phyloP scores from a whole-genome alignment of 2,113 vertebrate species.

The Nannobrachium achirus region DNA sequence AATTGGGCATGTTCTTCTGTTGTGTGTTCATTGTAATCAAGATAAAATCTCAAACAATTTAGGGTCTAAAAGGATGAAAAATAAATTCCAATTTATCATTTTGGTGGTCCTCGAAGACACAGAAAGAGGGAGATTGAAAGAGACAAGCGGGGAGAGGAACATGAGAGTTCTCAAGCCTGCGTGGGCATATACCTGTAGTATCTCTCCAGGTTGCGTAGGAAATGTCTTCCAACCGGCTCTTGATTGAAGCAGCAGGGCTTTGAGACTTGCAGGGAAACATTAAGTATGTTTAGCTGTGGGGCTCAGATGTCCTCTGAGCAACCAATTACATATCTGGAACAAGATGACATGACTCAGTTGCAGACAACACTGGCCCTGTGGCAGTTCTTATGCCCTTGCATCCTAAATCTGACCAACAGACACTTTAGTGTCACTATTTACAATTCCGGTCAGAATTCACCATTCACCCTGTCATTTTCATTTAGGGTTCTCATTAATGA shows the following conservation, averaged over 20 bases:
- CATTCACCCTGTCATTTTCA: too few relatives aligned
- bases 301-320: slow-evolving; percentile 46
- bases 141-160: background rate
- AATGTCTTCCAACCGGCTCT: slow-evolving; percentile 54
- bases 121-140: background rate
- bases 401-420: slow-evolving; percentile 48
- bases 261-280: slow-evolving; percentile 62
- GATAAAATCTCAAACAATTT: background rate
- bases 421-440: slow-evolving; percentile 15
- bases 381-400: slow-evolving; percentile 40
- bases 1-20: too few relatives aligned
- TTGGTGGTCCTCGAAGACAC: background rate
- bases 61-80: background rate
- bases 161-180: background rate
- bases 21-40: background rate
- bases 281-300: slow-evolving; percentile 42
- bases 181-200: slow-evolving; percentile 26
- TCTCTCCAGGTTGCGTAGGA: slow-evolving; percentile 44
- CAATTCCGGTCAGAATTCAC: too few relatives aligned
- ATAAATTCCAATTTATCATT: background rate
- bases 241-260: slow-evolving; percentile 68
- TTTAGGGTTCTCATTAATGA: too few relatives aligned
- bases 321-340: slow-evolving; percentile 47
- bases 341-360: slow-evolving; percentile 39
- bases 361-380: slow-evolving; percentile 36